Evolutionary conservation across 2,113 vertebrate species (phyloP).

Genomic region (Tragelaphus buxtoni): DNA sequence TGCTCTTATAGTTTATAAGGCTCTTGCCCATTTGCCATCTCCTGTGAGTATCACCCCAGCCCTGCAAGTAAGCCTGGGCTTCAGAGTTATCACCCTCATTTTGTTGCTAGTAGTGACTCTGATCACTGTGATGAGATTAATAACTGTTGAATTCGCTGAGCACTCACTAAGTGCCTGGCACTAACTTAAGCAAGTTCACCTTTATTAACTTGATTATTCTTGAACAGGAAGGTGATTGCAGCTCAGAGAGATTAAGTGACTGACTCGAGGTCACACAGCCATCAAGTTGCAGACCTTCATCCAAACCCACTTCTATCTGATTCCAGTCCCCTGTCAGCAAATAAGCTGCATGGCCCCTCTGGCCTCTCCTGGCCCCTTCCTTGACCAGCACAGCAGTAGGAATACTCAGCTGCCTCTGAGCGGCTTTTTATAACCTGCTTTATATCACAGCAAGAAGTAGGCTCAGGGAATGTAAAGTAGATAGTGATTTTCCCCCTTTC

Average conservation of each 20-base stretch:
- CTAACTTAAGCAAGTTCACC: neutral
- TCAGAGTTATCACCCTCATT: neutral
- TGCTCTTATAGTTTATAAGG: neutral
- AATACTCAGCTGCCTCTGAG: rapidly evolving
- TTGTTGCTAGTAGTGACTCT: neutral
- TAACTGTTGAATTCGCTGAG: neutral
- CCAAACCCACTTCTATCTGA: neutral
- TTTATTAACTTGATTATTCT: neutral
- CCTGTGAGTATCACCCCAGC: neutral
- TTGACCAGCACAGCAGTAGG: rapidly evolving
- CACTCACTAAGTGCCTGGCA: neutral
- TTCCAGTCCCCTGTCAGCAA: rapidly evolving
- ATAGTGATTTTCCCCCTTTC: neutral
- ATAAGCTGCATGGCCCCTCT: rapidly evolving
- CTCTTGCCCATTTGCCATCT: neutral
- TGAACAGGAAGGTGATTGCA: neutral
- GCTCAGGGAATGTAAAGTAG: neutral
- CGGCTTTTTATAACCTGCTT: neutral
- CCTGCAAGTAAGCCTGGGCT: neutral
- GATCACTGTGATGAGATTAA: neutral
- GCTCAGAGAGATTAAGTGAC: constrained; percentile 35
- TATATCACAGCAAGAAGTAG: neutral
- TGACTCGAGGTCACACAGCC: neutral
- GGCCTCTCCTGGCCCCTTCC: neutral
- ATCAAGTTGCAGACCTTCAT: neutral